These are phyloP conservation scores for human DNA, from an alignment of 2,113 vertebrate species.

Conservation along the genomic window DNA sequence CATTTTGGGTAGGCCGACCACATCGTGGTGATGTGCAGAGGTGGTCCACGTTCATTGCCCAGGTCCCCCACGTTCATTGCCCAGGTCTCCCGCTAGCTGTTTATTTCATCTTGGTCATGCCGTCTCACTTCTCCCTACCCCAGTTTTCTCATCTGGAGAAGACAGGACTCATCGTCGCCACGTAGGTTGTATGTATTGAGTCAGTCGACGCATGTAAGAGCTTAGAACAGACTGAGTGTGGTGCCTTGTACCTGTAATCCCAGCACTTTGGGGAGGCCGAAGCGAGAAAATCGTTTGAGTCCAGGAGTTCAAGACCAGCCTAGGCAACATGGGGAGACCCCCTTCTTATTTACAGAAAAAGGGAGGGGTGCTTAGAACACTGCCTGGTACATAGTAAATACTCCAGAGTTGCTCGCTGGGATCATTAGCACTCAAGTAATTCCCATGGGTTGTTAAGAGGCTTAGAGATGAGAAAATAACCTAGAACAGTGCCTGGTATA, in stretches of 20 bases:
- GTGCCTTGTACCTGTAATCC: too few species aligned
- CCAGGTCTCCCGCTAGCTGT: fast-evolving
- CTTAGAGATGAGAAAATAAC: background rate
- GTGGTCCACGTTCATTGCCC: fast-evolving
- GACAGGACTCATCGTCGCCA: background rate
- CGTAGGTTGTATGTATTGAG: fast-evolving
- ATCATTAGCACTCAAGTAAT: fast-evolving
- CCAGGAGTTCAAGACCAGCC: too few species aligned
- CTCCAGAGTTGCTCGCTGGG: background rate
- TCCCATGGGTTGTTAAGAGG: background rate
- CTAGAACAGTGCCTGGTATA: fast-evolving
- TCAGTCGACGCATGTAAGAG: fast-evolving
- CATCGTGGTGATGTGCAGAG: fast-evolving
- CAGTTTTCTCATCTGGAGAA: background rate
- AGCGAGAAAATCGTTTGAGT: too few species aligned
- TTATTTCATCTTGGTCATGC: background rate
- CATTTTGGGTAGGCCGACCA: fast-evolving
- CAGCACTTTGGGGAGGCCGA: too few species aligned
- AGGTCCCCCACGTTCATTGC: fast-evolving
- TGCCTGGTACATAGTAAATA: too few species aligned
- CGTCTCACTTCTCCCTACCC: background rate
- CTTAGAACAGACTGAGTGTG: too few species aligned
- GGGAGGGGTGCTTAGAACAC: too few species aligned
- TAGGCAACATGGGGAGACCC: too few species aligned
- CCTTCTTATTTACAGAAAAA: too few species aligned